Percentiles rank a stretch among this genome's conserved stretches.
Conservation (phyloP, 2,113 vertebrate species). For the Salvator merianae region DNA sequence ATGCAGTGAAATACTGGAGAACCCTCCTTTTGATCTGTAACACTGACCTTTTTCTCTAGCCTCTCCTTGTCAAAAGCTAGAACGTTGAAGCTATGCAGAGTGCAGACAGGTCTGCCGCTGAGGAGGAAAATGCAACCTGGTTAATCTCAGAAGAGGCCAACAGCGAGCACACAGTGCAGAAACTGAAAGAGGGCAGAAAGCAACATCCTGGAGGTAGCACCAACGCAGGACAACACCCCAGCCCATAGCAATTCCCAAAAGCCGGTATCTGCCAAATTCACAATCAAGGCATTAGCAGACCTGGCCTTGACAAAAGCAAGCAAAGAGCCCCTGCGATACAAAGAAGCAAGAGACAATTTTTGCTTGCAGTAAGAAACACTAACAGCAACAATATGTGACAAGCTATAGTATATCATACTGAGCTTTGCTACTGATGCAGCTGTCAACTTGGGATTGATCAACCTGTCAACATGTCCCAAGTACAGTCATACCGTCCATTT, state of each 20-base stretch:
- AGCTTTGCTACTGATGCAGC: background rate
- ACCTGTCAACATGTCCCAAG: too few relatives aligned
- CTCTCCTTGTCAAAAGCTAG: constrained; percentile 85
- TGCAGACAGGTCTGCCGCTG: constrained; percentile 69
- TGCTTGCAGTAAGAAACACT: background rate
- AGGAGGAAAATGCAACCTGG: background rate
- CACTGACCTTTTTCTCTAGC: constrained; percentile 84
- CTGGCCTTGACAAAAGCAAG: background rate
- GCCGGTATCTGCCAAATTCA: background rate
- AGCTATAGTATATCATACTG: too few relatives aligned
- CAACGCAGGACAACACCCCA: background rate
- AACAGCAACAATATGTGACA: background rate
- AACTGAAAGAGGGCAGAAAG: background rate
- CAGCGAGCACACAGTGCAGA: background rate
- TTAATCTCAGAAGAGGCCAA: background rate
- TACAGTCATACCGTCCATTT: too few relatives aligned
- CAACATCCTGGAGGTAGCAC: background rate
- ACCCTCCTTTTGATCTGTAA: background rate
- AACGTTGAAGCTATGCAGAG: constrained; percentile 86
- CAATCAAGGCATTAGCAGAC: background rate
- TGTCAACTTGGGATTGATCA: background rate
- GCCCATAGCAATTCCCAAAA: background rate
- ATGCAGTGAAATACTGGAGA: background rate
- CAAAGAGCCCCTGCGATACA: too few relatives aligned
- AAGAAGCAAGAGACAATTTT: background rate